Evolutionary conservation across 1,140 invertebrate genomes (phyloP).

Genomic region (Paraescarpia echinospica): DNA sequence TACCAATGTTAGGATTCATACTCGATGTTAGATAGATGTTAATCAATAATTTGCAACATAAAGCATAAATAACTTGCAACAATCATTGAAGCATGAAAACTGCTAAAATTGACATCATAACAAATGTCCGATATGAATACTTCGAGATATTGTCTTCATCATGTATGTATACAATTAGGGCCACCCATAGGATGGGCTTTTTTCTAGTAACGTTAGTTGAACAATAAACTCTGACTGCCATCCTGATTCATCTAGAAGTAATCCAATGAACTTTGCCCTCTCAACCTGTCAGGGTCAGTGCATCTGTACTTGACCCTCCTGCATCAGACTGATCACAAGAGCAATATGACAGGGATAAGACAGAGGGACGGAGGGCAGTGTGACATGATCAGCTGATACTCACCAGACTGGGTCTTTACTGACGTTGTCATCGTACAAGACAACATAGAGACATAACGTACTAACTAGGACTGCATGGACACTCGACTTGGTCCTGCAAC

Average conservation of each 20-base stretch:
- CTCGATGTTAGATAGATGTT: too few species aligned
- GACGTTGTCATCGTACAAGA: slow-evolving; percentile 47
- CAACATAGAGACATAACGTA: slow-evolving; percentile 46
- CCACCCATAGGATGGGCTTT: too few species aligned
- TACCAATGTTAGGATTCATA: too few species aligned
- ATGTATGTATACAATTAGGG: too few species aligned
- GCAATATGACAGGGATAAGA: neutral
- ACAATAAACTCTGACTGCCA: neutral
- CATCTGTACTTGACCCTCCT: neutral
- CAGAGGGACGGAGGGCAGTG: neutral
- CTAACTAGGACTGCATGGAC: slow-evolving; percentile 48
- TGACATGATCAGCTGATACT: slow-evolving; percentile 9
- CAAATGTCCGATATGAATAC: too few species aligned
- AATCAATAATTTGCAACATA: too few species aligned
- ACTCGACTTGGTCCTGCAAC: slow-evolving; percentile 45
- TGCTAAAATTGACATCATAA: too few species aligned
- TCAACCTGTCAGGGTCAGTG: neutral
- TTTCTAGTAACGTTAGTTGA: too few species aligned
- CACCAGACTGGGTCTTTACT: slow-evolving; percentile 47
- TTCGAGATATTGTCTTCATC: too few species aligned
- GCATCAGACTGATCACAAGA: neutral
- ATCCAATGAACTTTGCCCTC: neutral
- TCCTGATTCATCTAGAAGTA: neutral
- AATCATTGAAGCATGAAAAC: too few species aligned
- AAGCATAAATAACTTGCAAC: too few species aligned